Evolutionary conservation across 2,797 vertebrate genomes (phyloP), one percentile per base, ranked within the genome.

Genomic region (Echiichthys vipera): DNA sequence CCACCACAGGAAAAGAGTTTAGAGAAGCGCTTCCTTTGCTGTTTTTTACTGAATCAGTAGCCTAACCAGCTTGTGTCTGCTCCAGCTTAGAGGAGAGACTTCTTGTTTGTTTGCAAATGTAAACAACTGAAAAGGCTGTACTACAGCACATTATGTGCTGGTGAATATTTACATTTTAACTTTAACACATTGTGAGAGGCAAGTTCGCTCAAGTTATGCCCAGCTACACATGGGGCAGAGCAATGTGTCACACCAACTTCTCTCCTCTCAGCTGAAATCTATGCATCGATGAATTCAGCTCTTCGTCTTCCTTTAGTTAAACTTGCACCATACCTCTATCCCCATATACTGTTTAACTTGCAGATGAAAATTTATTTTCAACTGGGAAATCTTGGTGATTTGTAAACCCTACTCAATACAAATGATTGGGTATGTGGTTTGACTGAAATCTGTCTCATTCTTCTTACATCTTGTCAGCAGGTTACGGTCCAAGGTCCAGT

Each of bases 81-180:
- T 39, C 24, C 50, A 63, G 27, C 39, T 36, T 51, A 27, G 17
- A 57, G 58, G 40, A 61, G 17, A 77, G 24, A 25, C 56, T 25
- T 62, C 34, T 49, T 58, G 61, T 67, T 62, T 72, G 20, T 76
- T 72, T 65, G 45, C 34, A 62, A 64, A 47, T 51, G 25, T 61
- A 30, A 36, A 32, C 53, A 36, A 39, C 9, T 17, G 37, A 42
- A 27, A 45, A 54, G 13, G 9, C 30, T 65, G 7, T 13, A 65
- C 17, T 18, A 32, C 30, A 43, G 24, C 39, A 22, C 65, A 65
- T 61, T n/a, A 34, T 68, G 34, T n/a, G 57, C 27, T 42, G 40
- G 14, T 47, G 65, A 74, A 79, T 74, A 80, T 68, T 73, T 80
- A 30, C 57, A 83, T 78, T 75, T 78, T 71, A 34, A 77, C 65